phyloP scores from a whole-genome alignment of 2,113 vertebrate genomes.

The Prochilodus magdalenae region DNA sequence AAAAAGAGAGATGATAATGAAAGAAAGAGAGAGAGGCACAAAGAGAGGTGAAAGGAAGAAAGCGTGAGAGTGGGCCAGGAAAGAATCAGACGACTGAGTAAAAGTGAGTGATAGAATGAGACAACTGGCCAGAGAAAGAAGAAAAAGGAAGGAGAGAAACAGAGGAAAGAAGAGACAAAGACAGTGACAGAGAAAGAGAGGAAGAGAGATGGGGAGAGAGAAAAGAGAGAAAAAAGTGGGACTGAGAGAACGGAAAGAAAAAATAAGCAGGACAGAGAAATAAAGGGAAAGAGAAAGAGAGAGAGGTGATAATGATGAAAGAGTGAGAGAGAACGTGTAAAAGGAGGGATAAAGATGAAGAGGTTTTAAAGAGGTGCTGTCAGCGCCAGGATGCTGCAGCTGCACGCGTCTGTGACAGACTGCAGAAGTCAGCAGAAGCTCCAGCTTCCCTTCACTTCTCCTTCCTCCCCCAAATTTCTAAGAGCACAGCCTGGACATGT shows the following conservation, averaged over 20 bases:
- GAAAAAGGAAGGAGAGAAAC: no score
- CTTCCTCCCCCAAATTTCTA: conserved; percentile 15
- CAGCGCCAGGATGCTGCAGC: conserved; percentile 13
- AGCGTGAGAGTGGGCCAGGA: no score
- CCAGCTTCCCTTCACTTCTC: conserved; percentile 56
- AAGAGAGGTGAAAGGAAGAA: no score
- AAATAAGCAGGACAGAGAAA: not conserved
- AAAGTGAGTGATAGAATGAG: no score
- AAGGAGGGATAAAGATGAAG: no score
- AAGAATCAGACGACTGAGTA: no score
- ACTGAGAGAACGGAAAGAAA: not conserved
- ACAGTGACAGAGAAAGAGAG: not conserved
- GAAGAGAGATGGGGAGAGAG: not conserved
- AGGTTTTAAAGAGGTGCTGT: not conserved
- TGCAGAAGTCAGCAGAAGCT: conserved; percentile 27
- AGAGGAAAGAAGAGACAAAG: not conserved
- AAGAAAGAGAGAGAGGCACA: not conserved
- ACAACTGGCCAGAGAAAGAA: no score
- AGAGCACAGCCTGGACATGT: conserved; percentile 17
- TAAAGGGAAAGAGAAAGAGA: not conserved
- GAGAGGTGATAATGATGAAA: not conserved
- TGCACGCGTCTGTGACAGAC: conserved; percentile 22
- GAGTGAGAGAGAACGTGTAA: not conserved
- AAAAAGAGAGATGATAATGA: no score
- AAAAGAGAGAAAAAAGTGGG: not conserved